These are phyloP conservation scores for Rhopalosiphum padi DNA, from an alignment of 1,140 invertebrate genomes.

Conservation along the genomic window DNA sequence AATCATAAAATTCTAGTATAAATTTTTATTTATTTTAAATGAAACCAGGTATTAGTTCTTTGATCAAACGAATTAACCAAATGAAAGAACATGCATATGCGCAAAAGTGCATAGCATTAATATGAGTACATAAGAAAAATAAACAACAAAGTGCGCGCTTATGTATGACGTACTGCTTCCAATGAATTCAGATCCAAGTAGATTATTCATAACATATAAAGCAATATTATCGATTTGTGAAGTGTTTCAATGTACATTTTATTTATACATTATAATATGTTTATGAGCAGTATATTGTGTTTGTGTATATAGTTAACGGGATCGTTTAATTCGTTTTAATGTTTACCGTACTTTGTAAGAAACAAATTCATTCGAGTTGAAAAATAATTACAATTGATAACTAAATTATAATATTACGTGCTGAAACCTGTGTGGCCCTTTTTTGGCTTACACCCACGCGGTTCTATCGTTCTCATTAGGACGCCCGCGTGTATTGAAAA, in stretches of 20 bases:
- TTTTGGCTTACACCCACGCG: not conserved
- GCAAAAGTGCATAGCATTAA: not conserved
- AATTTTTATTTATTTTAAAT: not conserved
- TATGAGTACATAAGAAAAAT: not conserved
- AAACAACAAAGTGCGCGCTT: not conserved
- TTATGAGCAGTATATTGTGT: too few species aligned
- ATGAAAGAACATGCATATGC: not conserved
- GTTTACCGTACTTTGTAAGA: not conserved
- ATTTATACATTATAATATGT: not conserved
- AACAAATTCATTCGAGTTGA: not conserved
- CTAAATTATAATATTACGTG: not conserved
- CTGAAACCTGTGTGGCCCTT: not conserved
- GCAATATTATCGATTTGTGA: not conserved
- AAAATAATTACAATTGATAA: not conserved
- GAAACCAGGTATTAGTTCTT: not conserved
- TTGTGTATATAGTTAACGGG: too few species aligned
- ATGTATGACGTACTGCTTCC: not conserved
- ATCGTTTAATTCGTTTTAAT: too few species aligned
- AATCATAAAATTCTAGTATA: not conserved
- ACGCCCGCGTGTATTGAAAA: not conserved
- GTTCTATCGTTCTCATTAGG: not conserved
- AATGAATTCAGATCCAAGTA: not conserved
- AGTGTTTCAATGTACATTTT: too few species aligned
- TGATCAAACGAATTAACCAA: not conserved
- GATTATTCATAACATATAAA: not conserved